Evolutionary conservation across 1,140 invertebrate genomes (phyloP).

Genomic region (Platorchestia sp.): DNA sequence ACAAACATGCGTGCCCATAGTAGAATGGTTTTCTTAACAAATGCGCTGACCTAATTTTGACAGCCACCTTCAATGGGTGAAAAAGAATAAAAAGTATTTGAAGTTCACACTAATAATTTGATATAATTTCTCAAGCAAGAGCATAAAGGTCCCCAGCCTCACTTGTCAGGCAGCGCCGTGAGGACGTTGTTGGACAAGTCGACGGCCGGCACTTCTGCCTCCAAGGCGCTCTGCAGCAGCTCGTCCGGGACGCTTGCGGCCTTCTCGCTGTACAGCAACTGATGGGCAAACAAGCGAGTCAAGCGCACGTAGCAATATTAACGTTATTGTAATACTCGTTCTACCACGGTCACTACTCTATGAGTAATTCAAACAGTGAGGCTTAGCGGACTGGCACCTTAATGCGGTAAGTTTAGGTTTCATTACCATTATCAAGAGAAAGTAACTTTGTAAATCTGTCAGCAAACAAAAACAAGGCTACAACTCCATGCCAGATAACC

Average conservation of each 20-base stretch:
- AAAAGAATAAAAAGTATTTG: background rate
- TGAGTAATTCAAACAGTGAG: too few species aligned
- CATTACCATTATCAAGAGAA: background rate
- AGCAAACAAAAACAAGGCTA: too few species aligned
- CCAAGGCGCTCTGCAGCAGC: conserved; percentile 79
- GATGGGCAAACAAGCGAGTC: background rate
- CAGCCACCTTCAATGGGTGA: background rate
- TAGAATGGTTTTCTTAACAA: background rate
- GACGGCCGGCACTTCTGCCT: conserved; percentile 80
- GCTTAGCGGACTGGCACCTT: too few species aligned
- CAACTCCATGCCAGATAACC: too few species aligned
- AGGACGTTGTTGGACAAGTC: conserved; percentile 87
- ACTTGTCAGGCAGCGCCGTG: conserved; percentile 79
- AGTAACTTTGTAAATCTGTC: too few species aligned
- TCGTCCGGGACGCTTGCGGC: conserved; percentile 77
- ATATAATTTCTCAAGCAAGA: conserved; percentile 71
- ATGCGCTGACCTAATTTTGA: background rate
- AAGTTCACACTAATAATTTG: background rate
- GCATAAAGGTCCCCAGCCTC: conserved; percentile 76
- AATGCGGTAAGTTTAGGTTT: too few species aligned
- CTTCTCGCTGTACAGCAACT: conserved; percentile 66
- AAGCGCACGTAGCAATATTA: background rate
- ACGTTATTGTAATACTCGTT: too few species aligned
- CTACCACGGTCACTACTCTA: too few species aligned
- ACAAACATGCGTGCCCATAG: background rate